These are phyloP conservation scores for Pipistrellus pygmaeus DNA, from an alignment of 2,797 vertebrate genomes.

Conservation along the genomic window DNA sequence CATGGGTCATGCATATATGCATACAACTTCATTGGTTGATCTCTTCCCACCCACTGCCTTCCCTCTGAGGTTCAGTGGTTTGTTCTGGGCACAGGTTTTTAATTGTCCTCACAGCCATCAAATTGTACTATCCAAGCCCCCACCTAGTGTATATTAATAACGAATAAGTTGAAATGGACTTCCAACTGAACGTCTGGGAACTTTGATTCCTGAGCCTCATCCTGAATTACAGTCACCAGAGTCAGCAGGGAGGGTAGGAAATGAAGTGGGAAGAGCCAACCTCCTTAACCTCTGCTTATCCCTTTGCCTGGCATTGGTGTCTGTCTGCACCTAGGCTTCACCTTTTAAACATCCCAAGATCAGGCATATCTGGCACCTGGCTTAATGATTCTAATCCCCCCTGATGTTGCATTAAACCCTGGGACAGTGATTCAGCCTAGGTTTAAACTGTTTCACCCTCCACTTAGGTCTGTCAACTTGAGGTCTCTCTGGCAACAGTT, in stretches of 20 bases:
- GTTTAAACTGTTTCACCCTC: neutral
- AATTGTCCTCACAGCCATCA: neutral
- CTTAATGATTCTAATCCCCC: neutral
- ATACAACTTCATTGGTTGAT: no score
- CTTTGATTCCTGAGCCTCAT: neutral
- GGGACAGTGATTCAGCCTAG: neutral
- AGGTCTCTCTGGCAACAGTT: neutral
- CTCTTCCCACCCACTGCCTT: no score
- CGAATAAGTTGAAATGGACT: neutral
- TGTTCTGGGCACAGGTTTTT: neutral
- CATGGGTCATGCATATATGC: no score
- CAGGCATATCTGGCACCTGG: neutral
- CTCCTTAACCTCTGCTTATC: neutral
- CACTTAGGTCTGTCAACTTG: slow-evolving; percentile 15
- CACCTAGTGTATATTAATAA: neutral
- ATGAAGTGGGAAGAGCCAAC: neutral
- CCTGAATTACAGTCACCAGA: neutral
- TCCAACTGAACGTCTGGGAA: neutral
- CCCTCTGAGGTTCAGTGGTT: no score
- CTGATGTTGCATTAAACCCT: neutral
- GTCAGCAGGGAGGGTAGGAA: neutral
- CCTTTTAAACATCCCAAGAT: neutral
- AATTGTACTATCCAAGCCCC: neutral
- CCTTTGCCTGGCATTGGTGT: neutral
- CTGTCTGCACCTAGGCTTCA: neutral